Evolutionary conservation across 2,797 vertebrate species (phyloP).

Genomic region (Rhabdomys pumilio): DNA sequence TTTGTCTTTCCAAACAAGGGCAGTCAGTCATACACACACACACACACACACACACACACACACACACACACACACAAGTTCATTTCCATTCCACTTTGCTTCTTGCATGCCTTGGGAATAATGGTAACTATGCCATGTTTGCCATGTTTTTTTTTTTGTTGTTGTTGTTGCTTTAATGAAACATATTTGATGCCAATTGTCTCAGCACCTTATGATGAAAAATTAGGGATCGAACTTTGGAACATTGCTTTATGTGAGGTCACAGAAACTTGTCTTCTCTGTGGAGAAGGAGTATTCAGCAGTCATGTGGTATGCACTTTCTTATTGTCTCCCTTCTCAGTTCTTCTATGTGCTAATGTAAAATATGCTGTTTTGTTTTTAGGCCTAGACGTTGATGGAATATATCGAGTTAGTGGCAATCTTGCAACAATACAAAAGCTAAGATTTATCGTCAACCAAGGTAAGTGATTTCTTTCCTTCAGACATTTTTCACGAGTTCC

Average conservation of each 20-base stretch:
- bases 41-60: not conserved
- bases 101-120: not conserved
- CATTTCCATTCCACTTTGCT: not conserved
- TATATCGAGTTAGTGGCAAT: conserved; percentile 96
- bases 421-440: conserved; percentile 95
- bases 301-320: conserved; percentile 42
- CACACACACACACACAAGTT: not conserved
- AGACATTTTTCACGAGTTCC: conserved; percentile 86
- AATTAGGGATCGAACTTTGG: conserved; percentile 79
- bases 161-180: not conserved
- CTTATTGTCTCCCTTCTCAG: conserved; percentile 79
- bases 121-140: not conserved
- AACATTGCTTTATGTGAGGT: not conserved
- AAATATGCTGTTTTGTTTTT: conserved; percentile 87
- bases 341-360: conserved; percentile 84
- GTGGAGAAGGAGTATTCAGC: conserved; percentile 17
- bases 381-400: conserved; percentile 94
- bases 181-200: conserved; percentile 37
- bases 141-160: not conserved
- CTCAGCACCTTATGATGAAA: conserved; percentile 70
- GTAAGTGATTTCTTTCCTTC: conserved; percentile 90
- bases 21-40: not conserved
- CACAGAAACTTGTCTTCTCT: conserved; percentile 52
- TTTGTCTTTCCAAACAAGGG: not conserved
- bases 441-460: conserved; percentile 95